Conservation (phyloP, 2,888 invertebrate genomes). For the Hyposoter didymator region DNA sequence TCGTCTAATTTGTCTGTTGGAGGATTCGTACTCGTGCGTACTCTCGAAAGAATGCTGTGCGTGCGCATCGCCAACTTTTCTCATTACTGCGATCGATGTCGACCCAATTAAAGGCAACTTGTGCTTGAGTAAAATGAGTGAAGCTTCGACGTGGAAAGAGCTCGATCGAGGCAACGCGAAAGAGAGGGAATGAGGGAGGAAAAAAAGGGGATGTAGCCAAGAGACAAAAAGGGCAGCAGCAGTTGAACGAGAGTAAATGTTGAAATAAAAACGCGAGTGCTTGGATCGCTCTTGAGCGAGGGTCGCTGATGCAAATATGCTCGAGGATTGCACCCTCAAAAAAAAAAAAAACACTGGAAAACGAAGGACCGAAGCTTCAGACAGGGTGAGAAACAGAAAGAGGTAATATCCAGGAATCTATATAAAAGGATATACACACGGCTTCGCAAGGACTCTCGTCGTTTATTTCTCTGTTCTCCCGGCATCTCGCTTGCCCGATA, state of each 20-base stretch:
- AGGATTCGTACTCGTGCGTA: constrained; percentile 27
- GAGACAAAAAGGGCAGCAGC: constrained; percentile 13
- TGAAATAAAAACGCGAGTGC: constrained; percentile 56
- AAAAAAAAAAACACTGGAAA: constrained; percentile 28
- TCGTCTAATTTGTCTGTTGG: constrained; percentile 3
- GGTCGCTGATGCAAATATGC: constrained; percentile 61
- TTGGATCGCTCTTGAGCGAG: constrained; percentile 40
- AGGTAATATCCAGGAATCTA: neutral
- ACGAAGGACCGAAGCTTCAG: neutral
- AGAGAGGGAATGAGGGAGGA: neutral
- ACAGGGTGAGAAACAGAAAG: neutral
- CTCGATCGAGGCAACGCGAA: neutral
- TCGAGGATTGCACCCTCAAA: constrained; percentile 44
- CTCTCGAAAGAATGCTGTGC: constrained; percentile 58
- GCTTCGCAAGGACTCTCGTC: constrained; percentile 31
- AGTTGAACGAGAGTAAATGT: constrained; percentile 38
- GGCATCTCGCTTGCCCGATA: constrained; percentile 16
- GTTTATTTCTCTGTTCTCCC: constrained; percentile 36
- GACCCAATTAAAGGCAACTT: constrained; percentile 81
- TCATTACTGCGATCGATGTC: constrained; percentile 81
- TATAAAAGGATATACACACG: constrained; percentile 2
- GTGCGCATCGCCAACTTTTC: constrained; percentile 78
- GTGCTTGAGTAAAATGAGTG: constrained; percentile 48
- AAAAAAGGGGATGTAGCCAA: neutral
- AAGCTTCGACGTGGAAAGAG: constrained; percentile 10